Evolutionary conservation across 1,140 invertebrate species (phyloP), one percentile per base, ranked within the genome.

Genomic region (Chymomyza costata): DNA sequence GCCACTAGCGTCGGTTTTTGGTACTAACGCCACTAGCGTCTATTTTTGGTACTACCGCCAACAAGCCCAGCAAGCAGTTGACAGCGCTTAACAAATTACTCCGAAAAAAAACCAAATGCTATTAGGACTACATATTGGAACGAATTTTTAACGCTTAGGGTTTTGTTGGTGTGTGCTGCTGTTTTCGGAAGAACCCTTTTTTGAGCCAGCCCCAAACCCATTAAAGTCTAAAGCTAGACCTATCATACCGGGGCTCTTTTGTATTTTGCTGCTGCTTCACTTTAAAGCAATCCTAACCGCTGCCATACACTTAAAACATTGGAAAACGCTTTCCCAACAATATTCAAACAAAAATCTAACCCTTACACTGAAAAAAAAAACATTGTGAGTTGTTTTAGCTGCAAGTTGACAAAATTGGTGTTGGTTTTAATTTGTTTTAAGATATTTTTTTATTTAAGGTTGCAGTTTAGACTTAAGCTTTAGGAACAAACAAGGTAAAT

Each of bases 401-500:
- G n/a, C n/a, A n/a, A n/a, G n/a, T n/a, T n/a, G n/a, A n/a, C n/a
- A n/a, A 11, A 34, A 34, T 67, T 71, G 73, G 73, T 80, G 73
- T 73, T 80, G 73, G 73, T 61, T 78, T 55, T 48, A 38, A 65
- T 57, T 60, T 61, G 53, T 39, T 31, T 7, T 21, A 30, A 41
- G n/a, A 57, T 56, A 10, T 32, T 44, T 47, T 40, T 46, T 40
- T 14, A 31, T 18, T 54, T 28, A 59, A 64, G 69, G 67, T 74
- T 74, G 67, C 67, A 74, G 69, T 66, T 60, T 70, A 67, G 50
- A 28, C 25, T 17, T 80, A 68, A 71, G 62, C 35, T 34, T 39
- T 65, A 55, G 70, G 65, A 64, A 49, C 30, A 28, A 48, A 50
- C 37, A 66, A 81, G 60, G 74, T 80, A 80, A 74, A 54, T 73